These are phyloP conservation scores for Spinus pinus DNA, from an alignment of 2,797 vertebrate genomes.

Conservation along the genomic window DNA sequence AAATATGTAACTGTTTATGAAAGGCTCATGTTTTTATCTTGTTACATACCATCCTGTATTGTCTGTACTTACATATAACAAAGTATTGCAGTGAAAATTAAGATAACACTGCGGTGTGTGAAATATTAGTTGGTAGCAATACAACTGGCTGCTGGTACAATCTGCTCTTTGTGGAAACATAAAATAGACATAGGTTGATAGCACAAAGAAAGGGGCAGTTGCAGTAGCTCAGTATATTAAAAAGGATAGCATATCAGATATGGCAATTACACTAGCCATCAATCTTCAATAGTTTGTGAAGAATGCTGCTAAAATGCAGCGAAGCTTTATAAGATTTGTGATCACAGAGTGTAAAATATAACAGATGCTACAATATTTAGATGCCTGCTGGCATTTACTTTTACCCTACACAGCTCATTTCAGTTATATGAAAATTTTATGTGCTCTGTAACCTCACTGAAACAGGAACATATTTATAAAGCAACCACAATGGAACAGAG, in stretches of 20 bases:
- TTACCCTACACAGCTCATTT: constrained; percentile 88
- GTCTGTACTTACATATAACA: background rate
- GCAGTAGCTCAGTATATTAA: constrained; percentile 63
- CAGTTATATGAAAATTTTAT: constrained; percentile 79
- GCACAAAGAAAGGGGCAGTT: constrained; percentile 35
- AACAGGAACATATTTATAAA: constrained; percentile 69
- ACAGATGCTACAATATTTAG: constrained; percentile 89
- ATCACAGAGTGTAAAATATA: constrained; percentile 86
- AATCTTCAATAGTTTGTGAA: constrained; percentile 76
- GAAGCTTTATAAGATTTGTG: constrained; percentile 79
- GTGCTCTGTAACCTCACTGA: constrained; percentile 64
- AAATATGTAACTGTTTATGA: background rate
- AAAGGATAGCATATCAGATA: constrained; percentile 62
- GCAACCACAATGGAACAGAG: constrained; percentile 46
- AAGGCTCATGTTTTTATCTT: constrained; percentile 14
- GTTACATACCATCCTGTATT: background rate
- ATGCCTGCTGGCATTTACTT: constrained; percentile 89
- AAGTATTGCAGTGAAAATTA: constrained; percentile 19
- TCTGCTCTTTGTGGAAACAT: constrained; percentile 24
- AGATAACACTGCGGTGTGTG: background rate
- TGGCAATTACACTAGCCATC: constrained; percentile 69
- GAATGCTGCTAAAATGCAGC: constrained; percentile 68
- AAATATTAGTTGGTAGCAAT: background rate
- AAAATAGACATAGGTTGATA: constrained; percentile 18
- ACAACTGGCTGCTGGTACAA: background rate